phyloP scores from a whole-genome alignment of 2,113 vertebrate genomes.

The Aegypius monachus region DNA sequence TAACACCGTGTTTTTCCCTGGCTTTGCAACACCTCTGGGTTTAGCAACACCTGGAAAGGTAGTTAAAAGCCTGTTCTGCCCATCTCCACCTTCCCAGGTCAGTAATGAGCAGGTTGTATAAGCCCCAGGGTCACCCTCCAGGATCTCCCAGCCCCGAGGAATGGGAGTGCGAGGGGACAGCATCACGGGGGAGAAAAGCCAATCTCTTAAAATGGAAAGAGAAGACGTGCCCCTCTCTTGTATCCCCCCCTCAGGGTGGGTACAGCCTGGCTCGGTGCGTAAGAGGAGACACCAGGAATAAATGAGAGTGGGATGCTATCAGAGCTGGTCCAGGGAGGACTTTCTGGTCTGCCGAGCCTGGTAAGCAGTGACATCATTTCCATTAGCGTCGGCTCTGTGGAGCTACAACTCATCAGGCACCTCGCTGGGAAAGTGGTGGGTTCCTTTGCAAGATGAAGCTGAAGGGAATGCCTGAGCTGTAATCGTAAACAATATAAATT shows the following conservation, averaged over 20 bases:
- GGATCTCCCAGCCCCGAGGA: neutral
- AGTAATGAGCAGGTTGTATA: neutral
- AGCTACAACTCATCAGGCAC: neutral
- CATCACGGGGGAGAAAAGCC: rapidly evolving
- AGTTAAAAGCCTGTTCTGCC: neutral
- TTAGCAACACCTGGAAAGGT: neutral
- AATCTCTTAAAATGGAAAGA: neutral
- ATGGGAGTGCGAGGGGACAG: rapidly evolving
- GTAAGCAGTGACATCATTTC: neutral
- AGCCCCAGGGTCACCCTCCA: neutral
- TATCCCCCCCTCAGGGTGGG: neutral
- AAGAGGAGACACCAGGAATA: neutral
- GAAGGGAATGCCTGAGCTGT: neutral
- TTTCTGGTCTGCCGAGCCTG: neutral
- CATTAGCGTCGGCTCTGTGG: neutral
- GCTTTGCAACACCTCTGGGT: neutral
- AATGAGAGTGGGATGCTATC: neutral
- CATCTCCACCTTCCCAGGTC: neutral
- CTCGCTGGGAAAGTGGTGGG: neutral
- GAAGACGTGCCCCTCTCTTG: neutral
- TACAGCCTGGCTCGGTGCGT: neutral
- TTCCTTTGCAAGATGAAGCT: neutral
- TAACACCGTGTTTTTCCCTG: neutral
- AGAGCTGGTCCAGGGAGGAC: neutral
- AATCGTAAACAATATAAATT: neutral